Conservation (phyloP, 2,113 vertebrate species). For the human region GRCh38 chr3:56374501-56375000, state of each 20-base stretch:
- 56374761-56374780: neutral
- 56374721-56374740: neutral
- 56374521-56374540: neutral
- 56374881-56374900: neutral
- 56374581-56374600: neutral
- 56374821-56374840: neutral
- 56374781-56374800: neutral
- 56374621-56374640: neutral
- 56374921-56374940: neutral
- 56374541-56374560: neutral
- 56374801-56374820: neutral
- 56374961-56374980: neutral
- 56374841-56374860: neutral
- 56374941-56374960: neutral
- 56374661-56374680: neutral
- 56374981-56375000: neutral
- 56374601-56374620: neutral
- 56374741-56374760: neutral
- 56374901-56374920: neutral
- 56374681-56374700: neutral
- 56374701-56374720: neutral
- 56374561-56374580: constrained; percentile 5
- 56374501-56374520: neutral
- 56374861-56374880: neutral
- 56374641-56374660: neutral